Conservation (phyloP, 2,797 vertebrate species). For the Hybognathus amarus region DNA sequence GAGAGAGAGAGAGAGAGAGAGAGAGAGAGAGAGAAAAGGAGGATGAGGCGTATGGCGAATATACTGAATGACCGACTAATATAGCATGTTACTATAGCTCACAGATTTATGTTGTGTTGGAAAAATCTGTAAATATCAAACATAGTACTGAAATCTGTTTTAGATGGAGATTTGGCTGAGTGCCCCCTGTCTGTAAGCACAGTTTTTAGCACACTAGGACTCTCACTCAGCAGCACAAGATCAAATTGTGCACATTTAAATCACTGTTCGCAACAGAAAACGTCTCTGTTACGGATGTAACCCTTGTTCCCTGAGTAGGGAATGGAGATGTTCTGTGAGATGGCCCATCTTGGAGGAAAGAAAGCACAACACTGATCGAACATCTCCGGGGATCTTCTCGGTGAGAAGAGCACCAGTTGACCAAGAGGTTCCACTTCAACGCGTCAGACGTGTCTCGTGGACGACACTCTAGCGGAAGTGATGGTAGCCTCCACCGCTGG, state of each 20-base stretch:
- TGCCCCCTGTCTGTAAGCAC: not conserved
- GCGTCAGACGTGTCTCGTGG: too few relatives aligned
- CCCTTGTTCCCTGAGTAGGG: too few relatives aligned
- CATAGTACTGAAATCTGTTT: slow-evolving; percentile 23
- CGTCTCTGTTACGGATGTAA: too few relatives aligned
- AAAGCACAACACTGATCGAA: too few relatives aligned
- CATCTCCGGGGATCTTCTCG: too few relatives aligned
- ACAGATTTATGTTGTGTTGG: slow-evolving; percentile 42
- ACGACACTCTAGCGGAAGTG: too few relatives aligned
- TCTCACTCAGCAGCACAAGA: not conserved
- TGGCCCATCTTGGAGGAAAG: too few relatives aligned
- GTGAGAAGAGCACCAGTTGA: too few relatives aligned
- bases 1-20: slow-evolving; percentile 40
- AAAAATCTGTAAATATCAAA: slow-evolving; percentile 49
- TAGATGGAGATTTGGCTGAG: slow-evolving; percentile 3
- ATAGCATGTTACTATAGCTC: slow-evolving; percentile 23
- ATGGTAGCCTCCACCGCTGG: too few relatives aligned
- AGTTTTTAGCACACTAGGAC: not conserved
- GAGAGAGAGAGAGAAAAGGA: slow-evolving; percentile 32
- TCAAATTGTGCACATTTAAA: not conserved
- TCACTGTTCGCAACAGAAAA: not conserved
- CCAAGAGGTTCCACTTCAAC: too few relatives aligned
- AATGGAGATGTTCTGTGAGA: too few relatives aligned
- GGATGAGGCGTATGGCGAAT: slow-evolving; percentile 20
- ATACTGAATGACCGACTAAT: slow-evolving; percentile 40